Evolutionary conservation across 2,797 vertebrate species (phyloP).

Genomic region (Margarornis squamiger): DNA sequence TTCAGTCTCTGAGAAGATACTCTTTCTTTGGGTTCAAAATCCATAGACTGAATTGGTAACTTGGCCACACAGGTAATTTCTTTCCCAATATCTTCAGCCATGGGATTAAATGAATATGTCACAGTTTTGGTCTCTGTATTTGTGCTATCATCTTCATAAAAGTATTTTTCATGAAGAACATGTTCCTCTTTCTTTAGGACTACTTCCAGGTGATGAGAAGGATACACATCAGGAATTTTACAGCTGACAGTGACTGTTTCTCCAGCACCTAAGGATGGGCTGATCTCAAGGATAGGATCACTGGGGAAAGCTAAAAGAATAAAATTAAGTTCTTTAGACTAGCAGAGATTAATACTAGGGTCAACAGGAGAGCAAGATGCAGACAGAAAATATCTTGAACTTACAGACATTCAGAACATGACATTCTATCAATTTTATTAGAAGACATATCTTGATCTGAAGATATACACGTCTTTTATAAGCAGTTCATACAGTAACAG

Average conservation of each 20-base stretch:
- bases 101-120: conserved; percentile 51
- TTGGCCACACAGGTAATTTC: conserved; percentile 78
- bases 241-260: conserved; percentile 73
- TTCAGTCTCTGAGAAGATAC: conserved; percentile 54
- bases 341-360: neutral
- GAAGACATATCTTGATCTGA: neutral
- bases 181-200: conserved; percentile 68
- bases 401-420: neutral
- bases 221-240: conserved; percentile 76
- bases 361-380: neutral
- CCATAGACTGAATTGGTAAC: conserved; percentile 56
- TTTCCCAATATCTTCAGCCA: conserved; percentile 66
- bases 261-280: conserved; percentile 63
- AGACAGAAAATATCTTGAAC: neutral
- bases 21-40: conserved; percentile 58
- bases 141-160: conserved; percentile 21
- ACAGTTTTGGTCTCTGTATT: conserved; percentile 71
- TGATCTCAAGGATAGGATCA: conserved; percentile 78
- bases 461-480: neutral
- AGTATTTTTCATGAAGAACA: neutral
- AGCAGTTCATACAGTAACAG: neutral
- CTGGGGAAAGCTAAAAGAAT: conserved; percentile 83
- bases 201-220: conserved; percentile 74
- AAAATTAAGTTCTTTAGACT: neutral
- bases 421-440: neutral